Conservation (phyloP, 2,797 vertebrate species). For the Caiman crocodilus region DNA sequence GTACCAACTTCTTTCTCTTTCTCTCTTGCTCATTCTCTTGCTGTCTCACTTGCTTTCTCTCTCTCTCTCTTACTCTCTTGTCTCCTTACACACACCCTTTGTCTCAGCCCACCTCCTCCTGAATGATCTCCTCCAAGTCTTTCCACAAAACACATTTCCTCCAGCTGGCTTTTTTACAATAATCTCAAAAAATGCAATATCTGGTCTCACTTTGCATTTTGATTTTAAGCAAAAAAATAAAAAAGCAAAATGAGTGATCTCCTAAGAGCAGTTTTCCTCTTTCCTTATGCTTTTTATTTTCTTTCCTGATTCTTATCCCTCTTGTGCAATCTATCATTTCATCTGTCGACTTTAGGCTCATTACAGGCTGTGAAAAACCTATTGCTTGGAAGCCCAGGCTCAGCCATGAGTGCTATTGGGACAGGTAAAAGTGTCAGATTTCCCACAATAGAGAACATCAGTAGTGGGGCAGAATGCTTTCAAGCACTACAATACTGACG, state of each 20-base stretch:
- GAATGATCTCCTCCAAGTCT: not conserved
- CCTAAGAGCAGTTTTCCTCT: not conserved
- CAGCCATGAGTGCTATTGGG: not conserved
- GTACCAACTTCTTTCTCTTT: too few relatives aligned
- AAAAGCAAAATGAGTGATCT: not conserved
- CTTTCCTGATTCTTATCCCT: not conserved
- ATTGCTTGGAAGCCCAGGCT: not conserved
- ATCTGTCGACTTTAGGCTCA: not conserved
- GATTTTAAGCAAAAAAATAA: conserved; percentile 27
- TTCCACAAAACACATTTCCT: not conserved
- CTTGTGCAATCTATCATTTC: not conserved
- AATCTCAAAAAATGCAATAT: not conserved
- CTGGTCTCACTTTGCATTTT: not conserved
- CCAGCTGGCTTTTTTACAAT: not conserved
- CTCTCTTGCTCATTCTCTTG: too few relatives aligned
- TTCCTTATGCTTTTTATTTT: not conserved
- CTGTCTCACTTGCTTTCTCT: too few relatives aligned
- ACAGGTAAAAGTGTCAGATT: not conserved
- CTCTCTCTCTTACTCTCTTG: too few relatives aligned
- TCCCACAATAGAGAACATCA: not conserved
- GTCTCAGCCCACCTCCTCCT: not conserved
- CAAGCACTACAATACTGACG: not conserved
- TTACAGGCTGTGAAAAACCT: not conserved
- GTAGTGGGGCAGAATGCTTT: not conserved
- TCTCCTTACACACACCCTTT: not conserved